Evolutionary conservation across 2,888 invertebrate genomes (phyloP).

Genomic region (Caenorhabditis panamensis): DNA sequence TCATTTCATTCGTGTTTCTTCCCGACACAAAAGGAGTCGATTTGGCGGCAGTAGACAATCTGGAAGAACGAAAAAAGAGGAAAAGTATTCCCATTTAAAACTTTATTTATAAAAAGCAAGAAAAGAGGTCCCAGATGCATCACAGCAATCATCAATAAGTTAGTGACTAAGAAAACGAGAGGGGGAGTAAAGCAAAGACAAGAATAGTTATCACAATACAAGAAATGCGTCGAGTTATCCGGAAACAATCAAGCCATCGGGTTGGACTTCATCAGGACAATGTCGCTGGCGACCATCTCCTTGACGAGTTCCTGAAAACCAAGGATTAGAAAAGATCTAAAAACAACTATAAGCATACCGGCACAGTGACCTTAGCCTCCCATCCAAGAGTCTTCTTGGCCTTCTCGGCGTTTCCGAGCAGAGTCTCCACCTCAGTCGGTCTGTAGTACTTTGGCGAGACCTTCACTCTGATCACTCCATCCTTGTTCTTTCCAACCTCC

Average conservation of each 20-base stretch:
- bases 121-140: conserved; percentile 32
- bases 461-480: conserved; percentile 88
- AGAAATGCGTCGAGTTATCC: neutral
- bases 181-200: neutral
- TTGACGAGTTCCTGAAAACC: conserved; percentile 87
- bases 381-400: conserved; percentile 91
- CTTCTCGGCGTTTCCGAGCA: conserved; percentile 94
- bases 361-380: conserved; percentile 89
- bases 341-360: conserved; percentile 82
- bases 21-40: conserved; percentile 71
- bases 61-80: neutral
- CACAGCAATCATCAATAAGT: conserved; percentile 43
- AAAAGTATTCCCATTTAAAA: neutral
- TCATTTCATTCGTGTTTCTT: conserved; percentile 65
- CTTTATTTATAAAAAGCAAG: conserved; percentile 19
- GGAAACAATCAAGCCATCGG: conserved; percentile 87
- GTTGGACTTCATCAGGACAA: conserved; percentile 92
- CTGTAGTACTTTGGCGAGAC: conserved; percentile 93
- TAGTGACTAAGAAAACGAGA: conserved; percentile 16
- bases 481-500: conserved; percentile 89
- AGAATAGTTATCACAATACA: neutral
- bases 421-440: conserved; percentile 93
- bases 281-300: conserved; percentile 95
- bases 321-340: neutral
- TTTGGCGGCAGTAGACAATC: conserved; percentile 45